A percentile compares a stretch with the other conserved stretches of the same genome.
Conservation (phyloP, 2,888 invertebrate genomes). For the Cheilosia impressa region DNA sequence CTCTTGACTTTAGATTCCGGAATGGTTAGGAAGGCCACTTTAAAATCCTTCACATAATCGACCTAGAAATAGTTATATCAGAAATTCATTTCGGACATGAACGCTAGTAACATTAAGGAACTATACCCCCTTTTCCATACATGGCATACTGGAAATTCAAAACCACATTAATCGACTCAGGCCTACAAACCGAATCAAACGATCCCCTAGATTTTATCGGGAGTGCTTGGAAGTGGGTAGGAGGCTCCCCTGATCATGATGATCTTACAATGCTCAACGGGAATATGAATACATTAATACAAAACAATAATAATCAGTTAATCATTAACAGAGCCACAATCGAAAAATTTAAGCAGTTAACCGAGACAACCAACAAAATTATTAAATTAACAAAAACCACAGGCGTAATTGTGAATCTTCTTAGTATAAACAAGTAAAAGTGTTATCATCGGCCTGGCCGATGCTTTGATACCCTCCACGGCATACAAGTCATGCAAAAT, state of each 20-base stretch:
- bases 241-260: not conserved
- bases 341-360: no score
- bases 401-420: no score
- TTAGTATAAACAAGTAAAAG: no score
- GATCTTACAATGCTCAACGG: not conserved
- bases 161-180: not conserved
- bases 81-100: no score
- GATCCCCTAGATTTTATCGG: constrained; percentile 3
- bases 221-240: constrained; percentile 11
- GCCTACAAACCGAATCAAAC: not conserved
- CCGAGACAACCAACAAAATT: no score
- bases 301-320: not conserved
- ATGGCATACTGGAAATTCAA: not conserved
- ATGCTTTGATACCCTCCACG: no score
- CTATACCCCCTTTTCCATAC: not conserved
- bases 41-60: constrained; percentile 13
- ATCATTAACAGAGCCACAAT: not conserved
- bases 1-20: constrained; percentile 1
- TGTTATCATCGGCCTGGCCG: no score
- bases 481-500: no score
- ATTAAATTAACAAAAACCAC: no score
- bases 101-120: not conserved
- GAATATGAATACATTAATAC: constrained; percentile 18
- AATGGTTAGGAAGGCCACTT: constrained; percentile 25
- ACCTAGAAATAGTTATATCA: no score